These are phyloP conservation scores for Xanthorhoe spadicearia DNA, from an alignment of 2,888 invertebrate genomes.

Conservation along the genomic window DNA sequence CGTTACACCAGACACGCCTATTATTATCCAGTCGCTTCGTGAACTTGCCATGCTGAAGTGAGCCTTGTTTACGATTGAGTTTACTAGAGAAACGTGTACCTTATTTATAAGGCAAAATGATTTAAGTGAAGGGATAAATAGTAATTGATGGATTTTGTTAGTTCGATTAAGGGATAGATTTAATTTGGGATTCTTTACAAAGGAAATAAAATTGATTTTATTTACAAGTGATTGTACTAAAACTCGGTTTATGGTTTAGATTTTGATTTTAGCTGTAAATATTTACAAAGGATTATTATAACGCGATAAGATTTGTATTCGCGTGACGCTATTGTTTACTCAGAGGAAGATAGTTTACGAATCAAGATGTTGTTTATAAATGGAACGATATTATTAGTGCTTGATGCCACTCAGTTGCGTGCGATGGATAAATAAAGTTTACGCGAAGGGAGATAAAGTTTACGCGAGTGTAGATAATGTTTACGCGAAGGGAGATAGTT, in stretches of 20 bases:
- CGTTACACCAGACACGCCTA: conserved; percentile 91
- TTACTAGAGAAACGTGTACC: neutral
- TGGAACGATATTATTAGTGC: conserved; percentile 36
- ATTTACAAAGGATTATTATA: too few relatives aligned
- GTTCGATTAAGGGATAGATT: neutral
- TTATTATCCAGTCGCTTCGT: conserved; percentile 64
- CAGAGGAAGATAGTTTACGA: neutral
- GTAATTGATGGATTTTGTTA: neutral
- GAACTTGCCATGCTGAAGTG: conserved; percentile 11
- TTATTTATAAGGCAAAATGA: neutral
- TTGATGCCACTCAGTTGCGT: too few relatives aligned
- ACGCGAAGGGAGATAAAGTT: too few relatives aligned
- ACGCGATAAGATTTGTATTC: too few relatives aligned
- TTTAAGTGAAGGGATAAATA: neutral
- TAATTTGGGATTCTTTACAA: conserved; percentile 3
- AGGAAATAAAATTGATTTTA: conserved; percentile 1
- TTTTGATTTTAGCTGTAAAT: neutral
- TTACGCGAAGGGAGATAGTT: neutral
- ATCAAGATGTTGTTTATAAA: neutral
- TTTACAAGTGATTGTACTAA: conserved; percentile 16
- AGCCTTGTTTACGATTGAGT: conserved; percentile 11
- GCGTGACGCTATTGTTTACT: neutral
- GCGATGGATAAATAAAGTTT: neutral
- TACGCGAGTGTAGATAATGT: too few relatives aligned
- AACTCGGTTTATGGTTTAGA: conserved; percentile 9